These are phyloP conservation scores for Nesidiocoris tenuis DNA, from an alignment of 2,888 invertebrate species.

Conservation along the genomic window DNA sequence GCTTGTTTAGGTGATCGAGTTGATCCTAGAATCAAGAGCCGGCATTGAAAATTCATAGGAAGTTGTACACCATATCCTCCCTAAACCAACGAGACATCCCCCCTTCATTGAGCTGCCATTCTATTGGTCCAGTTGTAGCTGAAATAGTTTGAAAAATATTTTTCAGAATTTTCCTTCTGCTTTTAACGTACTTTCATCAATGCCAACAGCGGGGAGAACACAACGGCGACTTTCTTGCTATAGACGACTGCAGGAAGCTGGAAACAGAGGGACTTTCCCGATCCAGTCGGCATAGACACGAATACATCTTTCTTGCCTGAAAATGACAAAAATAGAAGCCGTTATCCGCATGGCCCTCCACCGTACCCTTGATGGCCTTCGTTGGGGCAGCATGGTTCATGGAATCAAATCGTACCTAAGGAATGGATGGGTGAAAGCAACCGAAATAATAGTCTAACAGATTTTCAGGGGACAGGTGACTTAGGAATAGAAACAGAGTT, in stretches of 20 bases:
- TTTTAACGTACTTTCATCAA: conserved; percentile 74
- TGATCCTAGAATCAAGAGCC: conserved; percentile 73
- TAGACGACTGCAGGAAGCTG: conserved; percentile 89
- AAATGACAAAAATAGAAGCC: too few relatives aligned
- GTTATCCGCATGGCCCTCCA: too few relatives aligned
- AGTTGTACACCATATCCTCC: not conserved
- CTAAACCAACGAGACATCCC: not conserved
- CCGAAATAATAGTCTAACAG: too few relatives aligned
- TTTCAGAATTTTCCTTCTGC: too few relatives aligned
- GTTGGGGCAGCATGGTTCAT: too few relatives aligned
- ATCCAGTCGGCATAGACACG: conserved; percentile 97
- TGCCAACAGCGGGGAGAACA: conserved; percentile 93
- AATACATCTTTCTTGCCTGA: conserved; percentile 69
- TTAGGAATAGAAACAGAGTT: too few relatives aligned
- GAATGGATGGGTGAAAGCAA: too few relatives aligned
- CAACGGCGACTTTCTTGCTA: conserved; percentile 79
- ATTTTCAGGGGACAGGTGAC: too few relatives aligned
- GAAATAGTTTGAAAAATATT: too few relatives aligned
- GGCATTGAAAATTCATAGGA: conserved; percentile 4
- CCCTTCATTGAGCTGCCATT: not conserved
- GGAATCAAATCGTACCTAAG: too few relatives aligned
- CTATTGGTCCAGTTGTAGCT: too few relatives aligned
- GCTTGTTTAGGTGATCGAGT: conserved; percentile 76
- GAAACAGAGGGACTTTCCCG: conserved; percentile 96
- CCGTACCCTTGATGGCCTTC: too few relatives aligned